Base-by-base conservation (phyloP, 2,888 invertebrate species). In the Platynereis dumerilii region DNA sequence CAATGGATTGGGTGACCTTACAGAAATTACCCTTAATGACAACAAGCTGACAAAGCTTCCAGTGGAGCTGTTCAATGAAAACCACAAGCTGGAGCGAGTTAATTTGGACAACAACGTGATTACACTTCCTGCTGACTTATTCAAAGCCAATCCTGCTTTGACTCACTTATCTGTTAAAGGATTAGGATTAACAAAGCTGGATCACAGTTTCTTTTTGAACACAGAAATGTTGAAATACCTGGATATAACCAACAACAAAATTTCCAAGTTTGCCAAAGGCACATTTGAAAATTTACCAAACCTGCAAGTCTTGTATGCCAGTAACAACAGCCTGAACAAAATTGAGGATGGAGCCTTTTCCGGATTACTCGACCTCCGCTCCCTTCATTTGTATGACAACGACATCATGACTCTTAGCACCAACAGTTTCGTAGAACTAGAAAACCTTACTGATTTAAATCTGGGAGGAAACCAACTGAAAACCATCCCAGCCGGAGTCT, bases 351-450 rank as follows among this genome's bases (percentile, higher is more conserved):
- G 52, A 2, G 45, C 60, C 52, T n/a, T 60, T 15, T 52, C 17
- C 22, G 60, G 52, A 24, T 15, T 60, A 1, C 28, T 22, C 1
- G 52, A 48, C 20, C 17, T 60, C 17, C 45, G 27, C 5, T 52
- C 34, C 29, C 28, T 60, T 1, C 26, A 52, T 17, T 20, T 52
- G 28, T 60, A 60, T 52, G 48, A 60, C 24, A 60, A 60, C 60
- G 17, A 12, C 5, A 52, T 60, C 20, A 48, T 52, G 2, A 48
- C 52, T 48, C 2, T 60, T 22, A 27, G 34, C 2, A 52, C 34
- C 20, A 20, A 52, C 17, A 60, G 60, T 28, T 60, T 60, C 34
- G 29, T 52, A 17, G 52, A 52, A 29, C 39, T 60, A 22, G 5
- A 52, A 60, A 34, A 60, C 34, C 34, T 34, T 34, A 34, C 34